Evolutionary conservation across 2,888 invertebrate genomes (phyloP).

Genomic region (Acrobasis consociella): DNA sequence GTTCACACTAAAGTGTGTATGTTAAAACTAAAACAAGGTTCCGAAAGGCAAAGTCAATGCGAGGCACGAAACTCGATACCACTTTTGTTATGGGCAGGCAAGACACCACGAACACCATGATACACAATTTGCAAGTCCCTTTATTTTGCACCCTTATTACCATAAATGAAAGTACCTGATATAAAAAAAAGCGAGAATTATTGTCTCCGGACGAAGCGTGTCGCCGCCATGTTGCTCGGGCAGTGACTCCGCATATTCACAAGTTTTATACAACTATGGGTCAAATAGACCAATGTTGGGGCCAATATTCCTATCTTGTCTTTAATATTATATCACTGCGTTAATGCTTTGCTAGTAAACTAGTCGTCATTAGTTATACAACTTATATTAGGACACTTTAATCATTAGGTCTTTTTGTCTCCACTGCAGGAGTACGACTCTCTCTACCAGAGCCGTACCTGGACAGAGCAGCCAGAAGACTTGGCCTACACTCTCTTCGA

Average conservation of each 20-base stretch:
- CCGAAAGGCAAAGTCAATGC: not conserved
- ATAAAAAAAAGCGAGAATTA: conserved; percentile 23
- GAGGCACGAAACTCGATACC: conserved; percentile 1
- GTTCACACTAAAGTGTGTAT: too few species aligned
- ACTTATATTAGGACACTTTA: too few species aligned
- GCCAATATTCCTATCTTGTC: not conserved
- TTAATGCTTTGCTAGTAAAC: too few species aligned
- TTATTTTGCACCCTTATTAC: not conserved
- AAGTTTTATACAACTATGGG: not conserved
- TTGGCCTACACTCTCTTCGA: too few species aligned
- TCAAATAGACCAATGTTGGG: conserved; percentile 16
- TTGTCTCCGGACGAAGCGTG: conserved; percentile 18
- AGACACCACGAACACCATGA: not conserved
- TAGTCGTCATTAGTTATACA: too few species aligned
- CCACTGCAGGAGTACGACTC: too few species aligned
- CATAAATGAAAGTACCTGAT: conserved; percentile 16
- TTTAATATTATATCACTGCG: too few species aligned
- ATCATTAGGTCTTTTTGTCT: too few species aligned
- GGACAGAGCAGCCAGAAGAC: too few species aligned
- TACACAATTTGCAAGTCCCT: conserved; percentile 16
- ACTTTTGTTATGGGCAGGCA: conserved; percentile 2
- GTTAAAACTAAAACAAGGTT: too few species aligned
- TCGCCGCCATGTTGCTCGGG: conserved; percentile 23
- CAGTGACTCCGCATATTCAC: conserved; percentile 24
- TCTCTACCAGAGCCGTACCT: too few species aligned